Evolutionary conservation across 2,113 vertebrate genomes (phyloP).

Genomic region (Entomyzon cyanotis): DNA sequence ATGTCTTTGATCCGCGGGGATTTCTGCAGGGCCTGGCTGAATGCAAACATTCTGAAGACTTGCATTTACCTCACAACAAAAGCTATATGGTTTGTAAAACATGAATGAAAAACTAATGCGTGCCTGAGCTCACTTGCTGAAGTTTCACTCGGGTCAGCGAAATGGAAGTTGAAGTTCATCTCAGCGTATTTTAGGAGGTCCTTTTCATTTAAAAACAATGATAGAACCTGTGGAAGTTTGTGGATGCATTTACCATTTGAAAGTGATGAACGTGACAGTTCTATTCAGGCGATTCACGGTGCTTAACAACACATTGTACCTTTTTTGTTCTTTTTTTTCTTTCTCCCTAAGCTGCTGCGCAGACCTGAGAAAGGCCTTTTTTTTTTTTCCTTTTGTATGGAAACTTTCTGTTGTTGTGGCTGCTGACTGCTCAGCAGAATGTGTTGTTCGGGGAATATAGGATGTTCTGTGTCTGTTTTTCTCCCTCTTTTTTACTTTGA

Average conservation of each 20-base stretch:
- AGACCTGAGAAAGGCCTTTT: conserved; percentile 54
- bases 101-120: conserved; percentile 17
- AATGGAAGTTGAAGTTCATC: conserved; percentile 50
- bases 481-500: background rate
- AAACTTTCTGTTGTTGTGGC: conserved; percentile 33
- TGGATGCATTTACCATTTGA: conserved; percentile 20
- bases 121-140: conserved; percentile 49
- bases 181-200: conserved; percentile 63
- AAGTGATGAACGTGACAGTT: conserved; percentile 63
- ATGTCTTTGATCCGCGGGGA: conserved; percentile 36
- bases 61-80: conserved; percentile 7
- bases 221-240: conserved; percentile 72
- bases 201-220: conserved; percentile 69
- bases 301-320: conserved; percentile 59
- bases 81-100: conserved; percentile 20
- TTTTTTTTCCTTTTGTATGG: conserved; percentile 51
- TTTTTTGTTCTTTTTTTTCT: conserved; percentile 15
- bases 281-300: conserved; percentile 25
- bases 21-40: conserved; percentile 30
- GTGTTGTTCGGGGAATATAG: background rate
- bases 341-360: background rate
- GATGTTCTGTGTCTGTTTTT: background rate
- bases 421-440: conserved; percentile 46
- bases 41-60: conserved; percentile 47
- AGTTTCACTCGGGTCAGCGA: conserved; percentile 49